Conservation (phyloP, 2,113 vertebrate species). For the Panurus biarmicus region DNA sequence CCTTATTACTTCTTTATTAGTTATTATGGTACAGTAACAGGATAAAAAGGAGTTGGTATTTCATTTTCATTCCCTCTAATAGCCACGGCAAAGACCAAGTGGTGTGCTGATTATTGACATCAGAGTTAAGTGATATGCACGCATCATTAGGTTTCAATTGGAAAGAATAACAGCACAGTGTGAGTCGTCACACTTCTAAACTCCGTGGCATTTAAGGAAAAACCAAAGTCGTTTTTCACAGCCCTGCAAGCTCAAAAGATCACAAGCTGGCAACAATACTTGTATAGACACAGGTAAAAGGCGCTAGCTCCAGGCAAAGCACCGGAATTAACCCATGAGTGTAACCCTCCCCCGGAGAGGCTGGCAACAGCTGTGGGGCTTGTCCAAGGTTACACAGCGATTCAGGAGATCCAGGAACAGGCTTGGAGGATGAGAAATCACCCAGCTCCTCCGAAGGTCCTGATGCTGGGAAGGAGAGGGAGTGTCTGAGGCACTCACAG, state of each 20-base stretch:
- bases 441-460: neutral
- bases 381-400: neutral
- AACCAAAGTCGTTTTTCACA: slow-evolving; percentile 2
- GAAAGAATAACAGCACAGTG: slow-evolving; percentile 35
- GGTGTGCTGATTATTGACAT: neutral
- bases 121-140: slow-evolving; percentile 32
- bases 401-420: neutral
- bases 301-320: neutral
- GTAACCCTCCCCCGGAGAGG: neutral
- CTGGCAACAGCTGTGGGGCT: neutral
- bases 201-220: slow-evolving; percentile 36
- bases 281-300: neutral
- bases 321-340: neutral
- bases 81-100: slow-evolving; percentile 5
- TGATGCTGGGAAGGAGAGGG: neutral
- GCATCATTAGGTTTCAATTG: slow-evolving; percentile 40
- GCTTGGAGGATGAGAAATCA: neutral
- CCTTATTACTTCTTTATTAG: slow-evolving; percentile 36
- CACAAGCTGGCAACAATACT: neutral
- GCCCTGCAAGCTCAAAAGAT: slow-evolving; percentile 14
- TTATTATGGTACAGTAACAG: slow-evolving; percentile 40
- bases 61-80: slow-evolving; percentile 22
- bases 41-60: slow-evolving; percentile 32
- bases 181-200: slow-evolving; percentile 46
- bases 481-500: fast-evolving